Evolutionary conservation across 2,888 invertebrate genomes (phyloP), one percentile per base, ranked within the genome.

Genomic region (Cephus rjabovi): DNA sequence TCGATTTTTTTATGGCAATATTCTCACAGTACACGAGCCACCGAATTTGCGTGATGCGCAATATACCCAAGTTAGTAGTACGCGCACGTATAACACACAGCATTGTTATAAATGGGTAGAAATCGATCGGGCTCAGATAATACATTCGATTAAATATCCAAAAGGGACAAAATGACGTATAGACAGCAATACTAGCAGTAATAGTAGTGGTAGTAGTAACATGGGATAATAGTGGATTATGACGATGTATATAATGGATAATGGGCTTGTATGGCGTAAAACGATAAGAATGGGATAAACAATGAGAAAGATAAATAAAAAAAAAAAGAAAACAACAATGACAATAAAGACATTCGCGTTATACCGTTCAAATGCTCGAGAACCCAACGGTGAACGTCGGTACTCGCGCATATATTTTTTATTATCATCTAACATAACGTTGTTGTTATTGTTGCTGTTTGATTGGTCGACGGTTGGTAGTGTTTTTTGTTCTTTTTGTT

Each of bases 401-500:
- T 82, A 82, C 86, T 84, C 81, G 79, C 81, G 82, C 86, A 83
- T 85, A 80, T 83, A 82, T 82, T 81, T 81, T 88, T 89, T 89
- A 89, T 89, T 88, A 81, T 80, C 83, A 79, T 77, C 85, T 79
- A 78, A 82, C 79, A 85, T 84, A 85, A 82, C 79, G 76, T 56
- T 56, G 23, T 56, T 56, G 56, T 56, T 56, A 56, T 56, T 56
- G 23, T 56, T 56, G 56, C 56, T 56, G 56, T 23, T 56, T 56
- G 56, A 56, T 56, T 56, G 56, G 23, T 23, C 56, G 56, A 56
- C 56, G 56, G 23, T 56, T 56, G 23, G 56, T 56, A 56, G 56
- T 83, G 79, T 76, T 76, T 77, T 81, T 81, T 77, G 75, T 76
- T 77, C 76, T 76, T 69, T 77, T 77, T 77, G 34, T 78, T 80